These are phyloP conservation scores for Cheilinus undulatus DNA, from an alignment of 2,113 vertebrate species.

Conservation along the genomic window DNA sequence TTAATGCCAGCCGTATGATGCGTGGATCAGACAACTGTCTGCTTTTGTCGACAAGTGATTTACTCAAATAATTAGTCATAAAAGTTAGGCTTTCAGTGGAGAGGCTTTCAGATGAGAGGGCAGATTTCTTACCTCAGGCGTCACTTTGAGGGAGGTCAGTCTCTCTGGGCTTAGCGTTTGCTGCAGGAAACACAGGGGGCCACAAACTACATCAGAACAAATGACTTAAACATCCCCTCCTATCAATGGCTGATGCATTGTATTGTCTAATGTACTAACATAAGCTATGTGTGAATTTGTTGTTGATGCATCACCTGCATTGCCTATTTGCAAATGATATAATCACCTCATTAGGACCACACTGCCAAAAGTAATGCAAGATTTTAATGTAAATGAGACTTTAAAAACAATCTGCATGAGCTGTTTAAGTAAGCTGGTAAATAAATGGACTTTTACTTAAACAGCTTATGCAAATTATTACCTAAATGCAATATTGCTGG, in stretches of 20 bases:
- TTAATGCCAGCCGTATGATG: constrained; percentile 43
- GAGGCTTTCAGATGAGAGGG: constrained; percentile 35
- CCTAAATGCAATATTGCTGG: constrained; percentile 20
- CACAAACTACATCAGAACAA: constrained; percentile 24
- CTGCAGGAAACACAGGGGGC: constrained; percentile 21
- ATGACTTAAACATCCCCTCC: constrained; percentile 40
- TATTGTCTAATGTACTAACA: constrained; percentile 78
- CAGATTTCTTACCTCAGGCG: constrained; percentile 20
- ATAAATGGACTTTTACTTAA: constrained; percentile 19
- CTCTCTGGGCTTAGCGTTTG: constrained; percentile 15
- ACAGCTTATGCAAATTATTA: constrained; percentile 46
- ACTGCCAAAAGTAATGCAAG: constrained; percentile 68
- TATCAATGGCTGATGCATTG: constrained; percentile 72
- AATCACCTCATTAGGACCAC: constrained; percentile 69
- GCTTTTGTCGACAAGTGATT: constrained; percentile 34
- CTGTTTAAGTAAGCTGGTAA: constrained; percentile 20
- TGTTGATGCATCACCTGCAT: constrained; percentile 71
- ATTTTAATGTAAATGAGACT: constrained; percentile 25
- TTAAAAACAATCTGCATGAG: constrained; percentile 55
- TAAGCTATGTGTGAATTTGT: constrained; percentile 72
- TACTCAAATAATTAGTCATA: constrained; percentile 40
- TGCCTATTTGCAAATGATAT: constrained; percentile 62
- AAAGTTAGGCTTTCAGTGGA: constrained; percentile 32
- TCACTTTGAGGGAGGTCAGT: constrained; percentile 34
- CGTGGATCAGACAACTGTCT: constrained; percentile 28